Conservation (phyloP, 1,140 invertebrate species). For the Lutraria rhynchaena region DNA sequence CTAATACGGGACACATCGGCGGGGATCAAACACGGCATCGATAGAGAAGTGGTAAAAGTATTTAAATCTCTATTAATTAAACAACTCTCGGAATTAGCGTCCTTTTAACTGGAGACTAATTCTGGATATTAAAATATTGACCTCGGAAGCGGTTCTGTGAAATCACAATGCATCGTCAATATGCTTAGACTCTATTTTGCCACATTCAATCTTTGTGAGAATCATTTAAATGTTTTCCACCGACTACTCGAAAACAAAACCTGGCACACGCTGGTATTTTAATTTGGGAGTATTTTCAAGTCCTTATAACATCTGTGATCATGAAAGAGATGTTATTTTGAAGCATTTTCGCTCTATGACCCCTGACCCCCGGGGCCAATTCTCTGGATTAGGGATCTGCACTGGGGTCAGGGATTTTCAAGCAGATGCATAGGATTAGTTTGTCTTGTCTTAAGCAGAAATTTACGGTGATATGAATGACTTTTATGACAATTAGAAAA, state of each 20-base stretch:
- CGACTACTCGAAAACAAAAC: conserved; percentile 47
- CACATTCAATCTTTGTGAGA: conserved; percentile 32
- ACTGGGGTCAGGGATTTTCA: conserved; percentile 9
- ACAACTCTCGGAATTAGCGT: conserved; percentile 11
- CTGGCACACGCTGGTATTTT: conserved; percentile 49
- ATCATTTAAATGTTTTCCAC: conserved; percentile 42
- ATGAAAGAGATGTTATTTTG: conserved; percentile 13
- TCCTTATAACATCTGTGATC: conserved; percentile 11
- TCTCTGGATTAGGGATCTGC: not conserved
- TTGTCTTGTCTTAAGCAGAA: conserved; percentile 34
- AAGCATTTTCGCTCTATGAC: conserved; percentile 34
- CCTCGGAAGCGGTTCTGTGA: conserved; percentile 29
- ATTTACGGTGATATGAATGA: not conserved
- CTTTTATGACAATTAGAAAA: conserved; percentile 8
- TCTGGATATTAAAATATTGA: conserved; percentile 48
- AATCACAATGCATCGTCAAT: conserved; percentile 32
- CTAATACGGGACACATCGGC: conserved; percentile 25
- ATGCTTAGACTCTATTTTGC: conserved; percentile 51
- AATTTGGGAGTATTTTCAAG: conserved; percentile 38
- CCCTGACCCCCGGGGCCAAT: conserved; percentile 20
- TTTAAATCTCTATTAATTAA: conserved; percentile 25
- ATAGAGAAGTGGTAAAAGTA: conserved; percentile 27
- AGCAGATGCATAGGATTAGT: conserved; percentile 49
- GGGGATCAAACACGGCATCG: conserved; percentile 34
- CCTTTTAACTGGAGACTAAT: conserved; percentile 28